Evolutionary conservation across 2,888 invertebrate genomes (phyloP).

Genomic region (Autographa pulchrina): DNA sequence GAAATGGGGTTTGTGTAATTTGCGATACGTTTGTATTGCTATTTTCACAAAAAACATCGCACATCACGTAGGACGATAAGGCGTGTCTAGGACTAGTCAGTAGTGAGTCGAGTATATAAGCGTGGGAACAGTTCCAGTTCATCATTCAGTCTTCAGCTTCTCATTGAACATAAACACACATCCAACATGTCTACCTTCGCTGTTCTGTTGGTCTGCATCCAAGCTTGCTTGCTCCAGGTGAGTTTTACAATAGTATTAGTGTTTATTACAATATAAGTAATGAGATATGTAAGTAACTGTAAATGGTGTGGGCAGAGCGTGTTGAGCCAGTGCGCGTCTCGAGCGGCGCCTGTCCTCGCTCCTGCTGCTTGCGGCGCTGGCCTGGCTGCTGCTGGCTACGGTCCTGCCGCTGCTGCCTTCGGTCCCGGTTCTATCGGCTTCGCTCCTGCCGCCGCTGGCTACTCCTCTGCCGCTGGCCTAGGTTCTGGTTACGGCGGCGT

Average conservation of each 20-base stretch:
- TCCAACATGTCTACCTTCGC: slow-evolving; percentile 42
- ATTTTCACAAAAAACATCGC: neutral
- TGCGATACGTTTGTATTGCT: neutral
- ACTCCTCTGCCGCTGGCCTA: slow-evolving; percentile 9
- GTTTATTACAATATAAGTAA: neutral
- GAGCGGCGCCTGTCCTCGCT: neutral
- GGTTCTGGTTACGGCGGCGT: slow-evolving; percentile 57
- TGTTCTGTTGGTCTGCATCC: slow-evolving; percentile 46
- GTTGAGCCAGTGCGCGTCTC: slow-evolving; percentile 33
- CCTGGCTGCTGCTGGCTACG: neutral
- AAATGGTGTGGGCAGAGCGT: slow-evolving; percentile 30
- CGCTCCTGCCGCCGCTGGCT: neutral
- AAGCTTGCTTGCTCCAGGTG: slow-evolving; percentile 51
- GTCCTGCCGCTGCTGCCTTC: slow-evolving; percentile 6
- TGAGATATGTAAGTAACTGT: neutral
- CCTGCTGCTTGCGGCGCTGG: slow-evolving; percentile 9
- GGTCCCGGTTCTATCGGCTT: slow-evolving; percentile 1
- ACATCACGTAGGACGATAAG: slow-evolving; percentile 25
- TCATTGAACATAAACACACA: slow-evolving; percentile 22
- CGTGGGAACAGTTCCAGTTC: neutral
- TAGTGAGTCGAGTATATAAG: slow-evolving; percentile 25
- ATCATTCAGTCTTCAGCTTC: slow-evolving; percentile 28
- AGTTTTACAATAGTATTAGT: neutral
- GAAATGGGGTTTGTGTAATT: slow-evolving; percentile 7
- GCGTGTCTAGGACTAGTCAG: neutral